Evolutionary conservation across 2,113 vertebrate genomes (phyloP).

Genomic region (Zosterops japonicus): DNA sequence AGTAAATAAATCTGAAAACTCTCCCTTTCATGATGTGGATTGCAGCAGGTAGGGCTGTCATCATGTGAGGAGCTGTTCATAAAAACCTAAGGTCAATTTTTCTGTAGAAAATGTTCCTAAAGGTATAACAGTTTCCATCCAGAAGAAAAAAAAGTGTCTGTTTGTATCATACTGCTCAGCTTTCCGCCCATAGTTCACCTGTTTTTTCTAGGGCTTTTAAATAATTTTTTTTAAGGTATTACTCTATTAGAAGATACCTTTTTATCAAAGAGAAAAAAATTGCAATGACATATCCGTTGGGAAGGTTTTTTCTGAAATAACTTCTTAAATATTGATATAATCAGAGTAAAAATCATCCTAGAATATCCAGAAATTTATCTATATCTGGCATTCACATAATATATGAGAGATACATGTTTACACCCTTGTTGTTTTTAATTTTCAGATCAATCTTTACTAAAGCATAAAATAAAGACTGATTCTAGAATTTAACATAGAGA

Average conservation of each 20-base stretch:
- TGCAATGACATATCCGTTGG: not conserved
- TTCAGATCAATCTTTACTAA: not conserved
- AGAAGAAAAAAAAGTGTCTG: not conserved
- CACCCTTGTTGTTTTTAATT: not conserved
- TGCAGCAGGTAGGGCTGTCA: not conserved
- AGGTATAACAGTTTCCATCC: not conserved
- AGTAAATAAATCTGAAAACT: not conserved
- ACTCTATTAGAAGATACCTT: not conserved
- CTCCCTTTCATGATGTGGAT: not conserved
- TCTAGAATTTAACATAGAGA: not conserved
- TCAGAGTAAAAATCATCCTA: not conserved
- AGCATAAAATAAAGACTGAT: not conserved
- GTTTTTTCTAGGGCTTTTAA: rapidly evolving
- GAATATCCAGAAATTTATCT: not conserved
- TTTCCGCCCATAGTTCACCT: not conserved
- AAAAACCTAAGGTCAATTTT: not conserved
- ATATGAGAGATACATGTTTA: not conserved
- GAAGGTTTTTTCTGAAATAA: not conserved
- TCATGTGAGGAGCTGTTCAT: not conserved
- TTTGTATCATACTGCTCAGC: not conserved
- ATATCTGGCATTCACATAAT: not conserved
- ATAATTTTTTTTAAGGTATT: not conserved
- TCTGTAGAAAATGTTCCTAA: not conserved
- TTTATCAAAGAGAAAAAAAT: not conserved
- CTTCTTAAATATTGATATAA: not conserved